Base-by-base conservation (phyloP, 1,140 invertebrate species). In the Micrasema longulum region DNA sequence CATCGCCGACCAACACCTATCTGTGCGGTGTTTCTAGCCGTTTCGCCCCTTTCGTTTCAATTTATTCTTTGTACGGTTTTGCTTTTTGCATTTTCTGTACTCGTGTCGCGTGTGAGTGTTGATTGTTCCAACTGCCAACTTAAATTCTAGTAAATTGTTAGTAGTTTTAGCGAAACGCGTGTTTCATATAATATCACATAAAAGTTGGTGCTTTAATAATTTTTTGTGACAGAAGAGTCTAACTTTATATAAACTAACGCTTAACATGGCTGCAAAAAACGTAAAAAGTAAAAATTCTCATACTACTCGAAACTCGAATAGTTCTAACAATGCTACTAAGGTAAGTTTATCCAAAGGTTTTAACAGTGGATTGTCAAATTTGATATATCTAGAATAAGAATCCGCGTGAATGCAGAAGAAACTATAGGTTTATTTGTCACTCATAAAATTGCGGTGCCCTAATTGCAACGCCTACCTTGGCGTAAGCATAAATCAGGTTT, bases 1-100 rank as follows among this genome's bases (percentile, higher is more conserved):
- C 57, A 43, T n/a, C 41, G 41, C 57, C 36, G 53, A 57, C 53
- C 53, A 43, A 63, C 57, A 45, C 57, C 57, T 63, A 63, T 14
- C 22, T 43, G n/a, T 6, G n/a, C 41, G 38, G 18, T 23, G 38
- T 41, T 41, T 57, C 12, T 57, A 57, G 16, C 36, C 53, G 14
- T 14, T 14, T 5, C 10, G 53, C 31, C 1, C 18, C 41, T n/a
- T n/a, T n/a, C n/a, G n/a, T n/a, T n/a, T n/a, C n/a, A n/a, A n/a
- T n/a, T n/a, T n/a, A n/a, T n/a, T n/a, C n/a, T n/a, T n/a, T n/a
- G n/a, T n/a, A n/a, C 41, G 41, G 16, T 45, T 16, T 45, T 22
- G 6, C 12, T 23, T 22, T 53, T 23, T 22, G 22, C 50, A 35
- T 9, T 57, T 38, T 35, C 10, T 57, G 53, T 18, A 35, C 31